Conservation (phyloP, 2,888 invertebrate species). For the Opisthograptis luteolata region DNA sequence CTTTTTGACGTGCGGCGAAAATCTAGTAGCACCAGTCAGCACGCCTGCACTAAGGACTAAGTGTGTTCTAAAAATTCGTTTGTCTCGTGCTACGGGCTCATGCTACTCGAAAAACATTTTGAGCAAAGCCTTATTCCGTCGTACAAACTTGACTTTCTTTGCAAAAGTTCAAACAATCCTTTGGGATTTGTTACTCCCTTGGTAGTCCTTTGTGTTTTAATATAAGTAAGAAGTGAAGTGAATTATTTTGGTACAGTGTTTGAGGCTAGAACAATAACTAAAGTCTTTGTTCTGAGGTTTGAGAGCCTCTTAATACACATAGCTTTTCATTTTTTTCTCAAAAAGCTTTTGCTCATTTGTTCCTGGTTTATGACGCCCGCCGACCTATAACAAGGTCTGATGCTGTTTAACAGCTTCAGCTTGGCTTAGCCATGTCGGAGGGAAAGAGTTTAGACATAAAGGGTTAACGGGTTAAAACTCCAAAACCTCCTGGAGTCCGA, state of each 20-base stretch:
- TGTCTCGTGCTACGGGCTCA: no score
- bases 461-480: no score
- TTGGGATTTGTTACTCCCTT: slow-evolving; percentile 12
- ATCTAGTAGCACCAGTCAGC: no score
- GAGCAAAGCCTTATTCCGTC: slow-evolving; percentile 2
- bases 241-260: slow-evolving; percentile 3
- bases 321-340: neutral
- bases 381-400: neutral
- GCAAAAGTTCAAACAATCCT: slow-evolving; percentile 14
- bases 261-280: neutral
- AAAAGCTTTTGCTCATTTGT: slow-evolving; percentile 1
- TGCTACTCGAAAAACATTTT: neutral
- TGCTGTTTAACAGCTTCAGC: neutral
- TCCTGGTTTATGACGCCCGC: neutral
- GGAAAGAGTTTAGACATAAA: no score
- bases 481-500: no score
- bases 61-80: no score
- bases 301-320: no score
- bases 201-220: slow-evolving; percentile 3
- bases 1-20: no score
- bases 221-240: slow-evolving; percentile 8
- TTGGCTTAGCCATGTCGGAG: no score
- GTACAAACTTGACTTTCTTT: slow-evolving; percentile 11
- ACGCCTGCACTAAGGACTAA: no score
- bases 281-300: no score